Conservation (phyloP, 2,888 invertebrate species). For the Matsumyia berberina region DNA sequence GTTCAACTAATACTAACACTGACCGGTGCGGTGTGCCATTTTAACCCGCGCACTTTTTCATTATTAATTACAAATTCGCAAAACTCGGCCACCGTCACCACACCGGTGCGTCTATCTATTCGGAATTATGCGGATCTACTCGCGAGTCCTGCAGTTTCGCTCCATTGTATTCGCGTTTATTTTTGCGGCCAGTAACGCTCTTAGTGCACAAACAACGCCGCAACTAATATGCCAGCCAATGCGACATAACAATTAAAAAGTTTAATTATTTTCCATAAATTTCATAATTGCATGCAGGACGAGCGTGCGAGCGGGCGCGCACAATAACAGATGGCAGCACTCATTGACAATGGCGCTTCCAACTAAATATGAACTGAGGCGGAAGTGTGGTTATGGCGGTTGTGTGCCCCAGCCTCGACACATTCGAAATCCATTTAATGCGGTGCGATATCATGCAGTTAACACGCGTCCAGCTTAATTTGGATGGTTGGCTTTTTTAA, state of each 20-base stretch:
- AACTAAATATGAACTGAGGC: slow-evolving; percentile 74
- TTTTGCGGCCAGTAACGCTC: slow-evolving; percentile 61
- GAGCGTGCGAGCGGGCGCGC: not conserved
- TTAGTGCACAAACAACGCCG: slow-evolving; percentile 45
- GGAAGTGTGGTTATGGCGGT: slow-evolving; percentile 60
- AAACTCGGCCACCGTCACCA: slow-evolving; percentile 11
- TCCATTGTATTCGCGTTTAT: slow-evolving; percentile 37
- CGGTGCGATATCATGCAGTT: slow-evolving; percentile 73
- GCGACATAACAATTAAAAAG: slow-evolving; percentile 60
- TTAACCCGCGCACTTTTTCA: slow-evolving; percentile 41
- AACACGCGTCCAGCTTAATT: slow-evolving; percentile 75
- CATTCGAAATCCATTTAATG: slow-evolving; percentile 66
- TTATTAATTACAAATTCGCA: slow-evolving; percentile 69
- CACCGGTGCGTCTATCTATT: not conserved
- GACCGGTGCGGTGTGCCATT: slow-evolving; percentile 37
- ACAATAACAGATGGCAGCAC: slow-evolving; percentile 73
- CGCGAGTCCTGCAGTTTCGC: not conserved
- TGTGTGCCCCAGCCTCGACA: slow-evolving; percentile 16
- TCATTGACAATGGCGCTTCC: slow-evolving; percentile 62
- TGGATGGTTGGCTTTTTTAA: slow-evolving; percentile 72
- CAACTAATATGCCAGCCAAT: slow-evolving; percentile 51
- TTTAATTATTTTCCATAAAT: slow-evolving; percentile 72
- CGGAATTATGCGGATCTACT: slow-evolving; percentile 44
- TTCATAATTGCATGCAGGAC: slow-evolving; percentile 57
- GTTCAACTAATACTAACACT: slow-evolving; percentile 45